These are phyloP conservation scores for Bombus fervidus DNA, from an alignment of 1,140 invertebrate species.

Conservation along the genomic window DNA sequence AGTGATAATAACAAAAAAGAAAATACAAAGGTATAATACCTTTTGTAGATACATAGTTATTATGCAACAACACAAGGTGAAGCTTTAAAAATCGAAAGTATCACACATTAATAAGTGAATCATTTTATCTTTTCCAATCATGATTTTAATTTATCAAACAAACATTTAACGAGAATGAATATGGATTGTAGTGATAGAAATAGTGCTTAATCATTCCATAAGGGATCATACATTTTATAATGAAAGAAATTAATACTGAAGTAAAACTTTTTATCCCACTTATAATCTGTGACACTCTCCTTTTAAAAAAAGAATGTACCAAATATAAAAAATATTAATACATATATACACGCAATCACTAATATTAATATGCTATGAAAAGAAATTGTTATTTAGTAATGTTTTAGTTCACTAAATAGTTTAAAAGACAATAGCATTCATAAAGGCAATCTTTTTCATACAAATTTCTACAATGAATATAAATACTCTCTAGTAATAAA, in stretches of 20 bases:
- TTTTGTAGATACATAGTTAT: slow-evolving; percentile 59
- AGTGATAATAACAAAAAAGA: slow-evolving; percentile 38
- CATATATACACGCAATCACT: slow-evolving; percentile 40
- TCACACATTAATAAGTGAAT: slow-evolving; percentile 42
- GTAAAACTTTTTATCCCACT: slow-evolving; percentile 54
- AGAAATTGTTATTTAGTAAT: slow-evolving; percentile 56
- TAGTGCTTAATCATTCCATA: slow-evolving; percentile 49
- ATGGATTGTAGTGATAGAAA: slow-evolving; percentile 43
- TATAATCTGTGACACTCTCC: slow-evolving; percentile 33
- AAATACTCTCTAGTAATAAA: slow-evolving; percentile 64
- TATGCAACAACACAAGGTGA: slow-evolving; percentile 45
- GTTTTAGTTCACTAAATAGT: slow-evolving; percentile 67
- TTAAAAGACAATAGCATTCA: slow-evolving; percentile 75
- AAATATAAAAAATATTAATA: slow-evolving; percentile 27
- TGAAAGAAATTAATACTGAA: slow-evolving; percentile 36
- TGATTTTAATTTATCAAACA: slow-evolving; percentile 21
- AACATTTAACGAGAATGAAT: slow-evolving; percentile 31
- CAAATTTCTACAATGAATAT: slow-evolving; percentile 73
- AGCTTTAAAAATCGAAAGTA: slow-evolving; percentile 66
- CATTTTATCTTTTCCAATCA: not conserved
- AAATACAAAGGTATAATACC: slow-evolving; percentile 50
- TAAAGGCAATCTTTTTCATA: slow-evolving; percentile 74
- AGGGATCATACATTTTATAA: slow-evolving; percentile 61
- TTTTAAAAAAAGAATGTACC: slow-evolving; percentile 48
- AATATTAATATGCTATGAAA: slow-evolving; percentile 43